Percentiles rank a stretch among this genome's conserved stretches.
Conservation (phyloP, 2,113 vertebrate species). For the Apteryx owenii region DNA sequence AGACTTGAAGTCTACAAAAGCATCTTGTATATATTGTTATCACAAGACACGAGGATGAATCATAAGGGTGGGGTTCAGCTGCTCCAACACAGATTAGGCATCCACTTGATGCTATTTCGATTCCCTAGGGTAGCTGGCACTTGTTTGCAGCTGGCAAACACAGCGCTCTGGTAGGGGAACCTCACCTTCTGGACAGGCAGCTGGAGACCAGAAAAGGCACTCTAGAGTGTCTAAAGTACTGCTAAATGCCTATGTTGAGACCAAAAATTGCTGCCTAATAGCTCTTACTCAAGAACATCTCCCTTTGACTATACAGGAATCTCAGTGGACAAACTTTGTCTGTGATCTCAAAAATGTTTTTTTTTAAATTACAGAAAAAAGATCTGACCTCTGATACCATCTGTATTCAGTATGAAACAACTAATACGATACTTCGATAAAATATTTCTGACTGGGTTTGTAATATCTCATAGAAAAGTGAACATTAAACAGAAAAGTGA, state of each 20-base stretch:
- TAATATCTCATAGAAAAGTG: background rate
- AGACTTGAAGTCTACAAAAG: background rate
- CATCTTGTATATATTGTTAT: background rate
- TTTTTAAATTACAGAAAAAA: background rate
- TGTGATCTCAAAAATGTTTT: background rate
- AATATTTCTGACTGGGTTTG: background rate
- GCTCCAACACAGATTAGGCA: background rate
- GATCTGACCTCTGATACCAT: background rate
- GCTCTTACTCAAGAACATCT: background rate
- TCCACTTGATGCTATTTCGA: background rate
- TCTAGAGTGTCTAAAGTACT: background rate
- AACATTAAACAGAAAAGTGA: too few relatives aligned
- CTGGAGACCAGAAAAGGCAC: background rate
- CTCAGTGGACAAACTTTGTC: background rate
- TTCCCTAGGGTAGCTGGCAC: background rate
- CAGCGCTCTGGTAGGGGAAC: background rate
- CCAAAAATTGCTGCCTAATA: background rate
- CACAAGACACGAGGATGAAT: background rate
- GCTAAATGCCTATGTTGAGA: background rate
- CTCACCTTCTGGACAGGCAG: background rate
- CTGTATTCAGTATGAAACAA: background rate
- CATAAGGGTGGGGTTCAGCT: background rate
- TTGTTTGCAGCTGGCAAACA: background rate
- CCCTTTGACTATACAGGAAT: background rate
- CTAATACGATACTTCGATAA: background rate